Evolutionary conservation across 2,888 invertebrate species (phyloP).

Genomic region (Diarsia brunnea): DNA sequence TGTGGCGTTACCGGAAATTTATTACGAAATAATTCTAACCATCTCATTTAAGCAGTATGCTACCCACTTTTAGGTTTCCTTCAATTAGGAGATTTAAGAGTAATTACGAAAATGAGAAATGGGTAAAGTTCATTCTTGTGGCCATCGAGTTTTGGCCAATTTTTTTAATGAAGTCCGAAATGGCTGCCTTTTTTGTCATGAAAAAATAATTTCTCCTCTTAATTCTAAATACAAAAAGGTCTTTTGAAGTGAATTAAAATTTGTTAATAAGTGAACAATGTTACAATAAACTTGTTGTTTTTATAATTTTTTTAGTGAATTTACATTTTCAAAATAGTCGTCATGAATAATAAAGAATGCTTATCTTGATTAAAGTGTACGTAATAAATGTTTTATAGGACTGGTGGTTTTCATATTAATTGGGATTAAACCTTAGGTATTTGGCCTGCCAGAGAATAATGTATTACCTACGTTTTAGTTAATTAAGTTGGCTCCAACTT

Average conservation of each 20-base stretch:
- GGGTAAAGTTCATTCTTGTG: slow-evolving; percentile 84
- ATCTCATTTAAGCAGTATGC: slow-evolving; percentile 59
- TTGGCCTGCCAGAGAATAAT: slow-evolving; percentile 34
- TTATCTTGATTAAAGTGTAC: slow-evolving; percentile 30
- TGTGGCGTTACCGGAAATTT: slow-evolving; percentile 48
- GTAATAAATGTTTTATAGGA: slow-evolving; percentile 41
- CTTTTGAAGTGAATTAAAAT: slow-evolving; percentile 60
- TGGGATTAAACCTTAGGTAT: slow-evolving; percentile 47
- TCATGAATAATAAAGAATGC: slow-evolving; percentile 32
- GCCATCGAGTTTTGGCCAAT: slow-evolving; percentile 80
- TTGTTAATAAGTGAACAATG: slow-evolving; percentile 67
- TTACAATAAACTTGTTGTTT: slow-evolving; percentile 46
- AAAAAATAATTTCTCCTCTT: slow-evolving; percentile 78
- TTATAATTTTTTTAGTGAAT: slow-evolving; percentile 26
- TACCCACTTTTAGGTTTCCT: slow-evolving; percentile 74
- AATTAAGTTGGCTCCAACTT: slow-evolving; percentile 57
- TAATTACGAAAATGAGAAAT: slow-evolving; percentile 88
- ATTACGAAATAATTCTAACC: slow-evolving; percentile 57
- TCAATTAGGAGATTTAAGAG: slow-evolving; percentile 83
- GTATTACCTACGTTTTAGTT: slow-evolving; percentile 47
- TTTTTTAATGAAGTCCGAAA: slow-evolving; percentile 84
- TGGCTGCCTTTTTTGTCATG: slow-evolving; percentile 77
- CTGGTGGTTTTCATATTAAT: slow-evolving; percentile 52
- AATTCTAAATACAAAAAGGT: slow-evolving; percentile 74
- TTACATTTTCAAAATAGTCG: slow-evolving; percentile 42